Conservation (phyloP, 1,140 invertebrate species). For the Euura saliciscinereae region DNA sequence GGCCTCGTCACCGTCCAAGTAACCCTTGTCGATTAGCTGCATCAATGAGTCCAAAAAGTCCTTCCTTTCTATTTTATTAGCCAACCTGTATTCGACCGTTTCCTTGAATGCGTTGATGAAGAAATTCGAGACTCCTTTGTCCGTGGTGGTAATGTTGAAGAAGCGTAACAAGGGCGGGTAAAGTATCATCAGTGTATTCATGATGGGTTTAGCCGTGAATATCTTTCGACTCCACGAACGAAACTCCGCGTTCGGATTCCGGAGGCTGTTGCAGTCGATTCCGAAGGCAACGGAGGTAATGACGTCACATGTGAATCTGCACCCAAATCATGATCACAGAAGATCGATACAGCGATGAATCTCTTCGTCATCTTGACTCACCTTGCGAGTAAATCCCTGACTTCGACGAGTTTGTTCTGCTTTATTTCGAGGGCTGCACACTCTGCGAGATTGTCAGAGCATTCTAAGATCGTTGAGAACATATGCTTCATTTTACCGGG, state of each 20-base stretch:
- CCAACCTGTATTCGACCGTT: slow-evolving; percentile 56
- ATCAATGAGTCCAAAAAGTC: slow-evolving; percentile 66
- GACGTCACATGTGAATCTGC: slow-evolving; percentile 64
- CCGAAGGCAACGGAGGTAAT: slow-evolving; percentile 66
- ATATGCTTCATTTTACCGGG: slow-evolving; percentile 64
- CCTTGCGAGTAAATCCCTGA: slow-evolving; percentile 60
- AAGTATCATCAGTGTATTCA: slow-evolving; percentile 21
- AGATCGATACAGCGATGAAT: slow-evolving; percentile 12
- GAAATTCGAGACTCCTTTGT: slow-evolving; percentile 53
- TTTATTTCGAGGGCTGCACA: slow-evolving; percentile 32
- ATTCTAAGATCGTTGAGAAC: slow-evolving; percentile 56
- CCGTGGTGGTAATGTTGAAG: slow-evolving; percentile 21
- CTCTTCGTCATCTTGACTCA: slow-evolving; percentile 3
- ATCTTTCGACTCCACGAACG: slow-evolving; percentile 29
- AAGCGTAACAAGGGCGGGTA: slow-evolving; percentile 16
- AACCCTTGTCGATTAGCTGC: slow-evolving; percentile 57
- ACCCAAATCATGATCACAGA: slow-evolving; percentile 29
- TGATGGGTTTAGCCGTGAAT: slow-evolving; percentile 44
- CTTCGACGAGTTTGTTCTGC: slow-evolving; percentile 33
- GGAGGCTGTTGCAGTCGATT: slow-evolving; percentile 60
- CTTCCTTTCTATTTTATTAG: slow-evolving; percentile 56
- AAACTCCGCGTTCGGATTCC: slow-evolving; percentile 47
- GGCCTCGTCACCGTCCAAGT: slow-evolving; percentile 19
- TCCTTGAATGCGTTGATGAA: slow-evolving; percentile 55
- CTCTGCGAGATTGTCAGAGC: slow-evolving; percentile 47